A percentile compares a stretch with the other conserved stretches of the same genome.
Evolutionary conservation across 1,140 invertebrate species (phyloP).

Genomic region (Mamestra configurata): DNA sequence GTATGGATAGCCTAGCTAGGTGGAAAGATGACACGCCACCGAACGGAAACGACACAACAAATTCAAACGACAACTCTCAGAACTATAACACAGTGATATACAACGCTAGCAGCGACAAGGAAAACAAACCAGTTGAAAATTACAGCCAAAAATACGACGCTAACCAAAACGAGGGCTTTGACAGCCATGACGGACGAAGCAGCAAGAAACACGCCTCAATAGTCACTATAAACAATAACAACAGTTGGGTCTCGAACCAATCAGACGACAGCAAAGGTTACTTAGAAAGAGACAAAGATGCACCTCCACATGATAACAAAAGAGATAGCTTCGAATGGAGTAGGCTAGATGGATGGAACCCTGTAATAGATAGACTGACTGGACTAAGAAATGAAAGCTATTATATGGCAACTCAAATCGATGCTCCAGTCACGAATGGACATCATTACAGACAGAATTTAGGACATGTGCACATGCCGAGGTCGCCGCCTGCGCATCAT

Average conservation of each 20-base stretch:
- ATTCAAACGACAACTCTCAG: constrained; percentile 86
- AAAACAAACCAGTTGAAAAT: constrained; percentile 78
- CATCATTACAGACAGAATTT: constrained; percentile 76
- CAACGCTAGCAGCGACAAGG: constrained; percentile 76
- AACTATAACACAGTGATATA: constrained; percentile 87
- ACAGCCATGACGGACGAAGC: constrained; percentile 69
- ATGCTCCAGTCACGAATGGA: constrained; percentile 75
- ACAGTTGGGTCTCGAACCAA: constrained; percentile 85
- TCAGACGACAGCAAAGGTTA: constrained; percentile 85
- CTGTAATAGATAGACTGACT: constrained; percentile 95
- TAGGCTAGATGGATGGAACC: constrained; percentile 88
- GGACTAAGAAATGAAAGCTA: constrained; percentile 94
- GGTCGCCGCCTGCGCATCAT: constrained; percentile 83
- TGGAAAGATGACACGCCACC: constrained; percentile 88
- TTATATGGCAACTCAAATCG: constrained; percentile 91
- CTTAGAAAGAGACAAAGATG: constrained; percentile 84
- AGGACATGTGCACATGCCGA: constrained; percentile 77
- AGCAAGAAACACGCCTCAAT: constrained; percentile 84
- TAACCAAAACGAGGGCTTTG: constrained; percentile 69
- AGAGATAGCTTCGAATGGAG: constrained; percentile 88
- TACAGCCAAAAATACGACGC: constrained; percentile 70
- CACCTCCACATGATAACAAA: constrained; percentile 80
- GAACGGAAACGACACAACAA: constrained; percentile 81
- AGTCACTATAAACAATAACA: constrained; percentile 86
- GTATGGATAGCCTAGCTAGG: constrained; percentile 85